Evolutionary conservation across 2,797 vertebrate genomes (phyloP).

Genomic region (Gila robusta): DNA sequence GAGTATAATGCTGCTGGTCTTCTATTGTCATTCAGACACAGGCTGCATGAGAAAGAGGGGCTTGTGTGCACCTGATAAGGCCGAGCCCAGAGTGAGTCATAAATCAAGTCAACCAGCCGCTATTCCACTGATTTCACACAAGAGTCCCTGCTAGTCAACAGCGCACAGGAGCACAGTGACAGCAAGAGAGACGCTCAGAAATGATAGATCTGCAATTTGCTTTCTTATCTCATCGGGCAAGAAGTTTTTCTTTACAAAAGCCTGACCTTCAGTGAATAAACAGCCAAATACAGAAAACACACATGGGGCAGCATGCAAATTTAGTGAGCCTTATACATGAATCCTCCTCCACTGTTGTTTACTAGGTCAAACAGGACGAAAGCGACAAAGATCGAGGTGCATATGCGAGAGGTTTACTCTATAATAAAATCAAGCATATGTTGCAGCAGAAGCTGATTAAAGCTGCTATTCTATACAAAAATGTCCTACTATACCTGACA

Average conservation of each 20-base stretch:
- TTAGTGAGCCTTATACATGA: conserved; percentile 12
- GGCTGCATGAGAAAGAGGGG: conserved; percentile 86
- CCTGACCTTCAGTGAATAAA: conserved; percentile 89
- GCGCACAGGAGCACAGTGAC: conserved; percentile 61
- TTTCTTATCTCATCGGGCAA: conserved; percentile 89
- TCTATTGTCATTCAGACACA: conserved; percentile 96
- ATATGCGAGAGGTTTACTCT: background rate
- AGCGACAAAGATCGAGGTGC: background rate
- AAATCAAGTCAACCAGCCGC: conserved; percentile 87
- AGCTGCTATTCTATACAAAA: background rate
- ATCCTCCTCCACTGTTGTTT: conserved; percentile 32
- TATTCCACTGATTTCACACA: conserved; percentile 88
- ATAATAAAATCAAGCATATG: conserved; percentile 18
- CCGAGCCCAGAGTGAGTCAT: conserved; percentile 89
- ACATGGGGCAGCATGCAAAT: conserved; percentile 70
- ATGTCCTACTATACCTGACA: background rate
- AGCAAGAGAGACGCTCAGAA: conserved; percentile 30
- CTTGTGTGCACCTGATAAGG: conserved; percentile 97
- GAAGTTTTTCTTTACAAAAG: conserved; percentile 89
- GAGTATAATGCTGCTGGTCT: conserved; percentile 92
- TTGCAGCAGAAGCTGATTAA: conserved; percentile 9
- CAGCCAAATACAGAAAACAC: conserved; percentile 68
- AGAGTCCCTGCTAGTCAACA: conserved; percentile 65
- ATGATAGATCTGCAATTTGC: conserved; percentile 85
- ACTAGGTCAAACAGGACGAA: conserved; percentile 10